Base-by-base conservation (phyloP, 2,113 vertebrate species). In the Corythornis cristatus region DNA sequence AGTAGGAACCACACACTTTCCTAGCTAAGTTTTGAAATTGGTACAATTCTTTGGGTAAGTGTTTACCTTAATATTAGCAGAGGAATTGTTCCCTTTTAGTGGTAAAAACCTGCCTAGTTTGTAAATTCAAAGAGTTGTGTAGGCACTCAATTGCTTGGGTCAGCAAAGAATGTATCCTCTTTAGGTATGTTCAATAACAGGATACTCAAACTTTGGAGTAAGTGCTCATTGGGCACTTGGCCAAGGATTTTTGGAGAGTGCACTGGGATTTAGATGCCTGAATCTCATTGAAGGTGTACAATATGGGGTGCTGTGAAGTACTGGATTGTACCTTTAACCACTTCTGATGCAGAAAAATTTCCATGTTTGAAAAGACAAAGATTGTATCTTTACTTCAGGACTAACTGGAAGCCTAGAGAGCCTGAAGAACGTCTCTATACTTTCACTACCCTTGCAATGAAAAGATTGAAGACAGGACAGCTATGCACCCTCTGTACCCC, bases 181-280 rank as follows among this genome's bases (percentile, higher is more conserved):
- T 79, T 48, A 94, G 56, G 28, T 88, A 66, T 77, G 60, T 60
- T 67, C 82, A 91, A 89, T 67, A 96, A 87, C 71, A 95, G 82
- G 67, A 88, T 88, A 67, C 60, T 91, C 70, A 78, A 58, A 8
- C 74, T 87, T 85, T 88, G 71, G 71, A 79, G 17, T 85, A 95
- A 95, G 92, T 91, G 78, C 42, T 94, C 62, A 79, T 77, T 86
- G 46, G 75, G 90, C 78, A n/a, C 31, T 58, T 89, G 43, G 82
- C 72, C 93, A 96, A 93, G 15, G 79, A 80, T 66, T 89, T 96
- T 88, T 89, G 67, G 64, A 91, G 87, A 60, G 61, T 14, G 2
- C 22, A 70, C 72, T 91, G 64, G 21, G 33, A 74, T 31, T 91
- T 51, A 62, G 33, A 62, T 66, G 37, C 51, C 37, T 91, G 78